phyloP scores from a whole-genome alignment of 2,888 invertebrate genomes.

The Isotomurus palustris region DNA sequence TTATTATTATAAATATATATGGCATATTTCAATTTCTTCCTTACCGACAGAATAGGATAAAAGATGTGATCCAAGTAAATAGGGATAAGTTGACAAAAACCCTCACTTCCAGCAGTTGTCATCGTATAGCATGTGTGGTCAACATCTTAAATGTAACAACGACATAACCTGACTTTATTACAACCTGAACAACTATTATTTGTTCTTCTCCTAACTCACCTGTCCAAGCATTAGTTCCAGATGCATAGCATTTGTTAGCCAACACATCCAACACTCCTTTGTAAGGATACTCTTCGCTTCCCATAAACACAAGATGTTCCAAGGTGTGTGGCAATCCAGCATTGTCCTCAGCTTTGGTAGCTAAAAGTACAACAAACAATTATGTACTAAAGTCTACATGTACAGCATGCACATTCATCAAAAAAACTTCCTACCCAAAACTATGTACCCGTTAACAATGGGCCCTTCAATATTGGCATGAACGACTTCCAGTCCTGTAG shows the following conservation, averaged over 20 bases:
- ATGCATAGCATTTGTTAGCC: slow-evolving; percentile 83
- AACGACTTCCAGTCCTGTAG: slow-evolving; percentile 74
- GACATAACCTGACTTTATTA: not conserved
- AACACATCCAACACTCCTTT: slow-evolving; percentile 83
- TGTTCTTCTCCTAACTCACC: slow-evolving; percentile 50
- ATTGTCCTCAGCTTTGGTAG: slow-evolving; percentile 85
- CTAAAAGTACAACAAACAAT: slow-evolving; percentile 52
- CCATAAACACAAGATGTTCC: slow-evolving; percentile 86
- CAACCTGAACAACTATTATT: not conserved
- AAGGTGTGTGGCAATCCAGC: slow-evolving; percentile 89
- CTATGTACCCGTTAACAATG: slow-evolving; percentile 81
- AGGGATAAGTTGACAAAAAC: slow-evolving; percentile 81
- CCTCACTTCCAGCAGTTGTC: slow-evolving; percentile 78
- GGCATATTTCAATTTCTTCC: slow-evolving; percentile 29
- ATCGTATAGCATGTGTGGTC: slow-evolving; percentile 89
- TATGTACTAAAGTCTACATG: not conserved
- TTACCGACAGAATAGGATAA: slow-evolving; percentile 70
- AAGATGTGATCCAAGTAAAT: slow-evolving; percentile 87
- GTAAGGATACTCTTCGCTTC: slow-evolving; percentile 82
- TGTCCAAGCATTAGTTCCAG: slow-evolving; percentile 90
- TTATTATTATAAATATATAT: not conserved
- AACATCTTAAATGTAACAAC: slow-evolving; percentile 52
- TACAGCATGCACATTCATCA: not conserved
- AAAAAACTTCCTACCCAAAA: slow-evolving; percentile 62
- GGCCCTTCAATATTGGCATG: slow-evolving; percentile 85